Evolutionary conservation across 2,797 vertebrate genomes (phyloP).

Genomic region (Parotocinclus haroldoi): DNA sequence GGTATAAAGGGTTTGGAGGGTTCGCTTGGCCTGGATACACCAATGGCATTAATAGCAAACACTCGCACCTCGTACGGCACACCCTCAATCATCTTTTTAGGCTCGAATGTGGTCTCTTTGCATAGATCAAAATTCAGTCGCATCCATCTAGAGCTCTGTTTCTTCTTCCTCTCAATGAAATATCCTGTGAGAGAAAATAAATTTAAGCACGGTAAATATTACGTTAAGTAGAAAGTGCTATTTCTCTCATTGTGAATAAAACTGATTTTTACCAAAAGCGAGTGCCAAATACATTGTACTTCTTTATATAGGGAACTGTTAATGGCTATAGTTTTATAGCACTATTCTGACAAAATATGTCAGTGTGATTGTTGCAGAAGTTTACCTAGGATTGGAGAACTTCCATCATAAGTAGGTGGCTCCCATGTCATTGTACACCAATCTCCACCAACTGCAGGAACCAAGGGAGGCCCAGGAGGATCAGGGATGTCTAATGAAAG

Average conservation of each 20-base stretch:
- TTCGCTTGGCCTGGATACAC: constrained; percentile 91
- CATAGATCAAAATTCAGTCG: constrained; percentile 94
- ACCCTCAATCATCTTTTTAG: constrained; percentile 99
- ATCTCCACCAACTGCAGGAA: constrained; percentile 88
- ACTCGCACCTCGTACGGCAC: constrained; percentile 95
- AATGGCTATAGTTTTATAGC: too few species aligned
- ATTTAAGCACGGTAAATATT: too few species aligned
- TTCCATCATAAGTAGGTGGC: constrained; percentile 87
- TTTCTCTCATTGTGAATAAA: too few species aligned
- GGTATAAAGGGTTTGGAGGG: constrained; percentile 94
- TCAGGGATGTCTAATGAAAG: constrained; percentile 85
- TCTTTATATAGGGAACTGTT: too few species aligned
- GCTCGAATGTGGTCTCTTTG: constrained; percentile 92
- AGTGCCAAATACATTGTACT: too few species aligned
- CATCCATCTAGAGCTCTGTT: constrained; percentile 99
- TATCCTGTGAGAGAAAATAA: constrained; percentile 76
- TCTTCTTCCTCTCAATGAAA: constrained; percentile 97
- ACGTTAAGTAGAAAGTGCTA: too few species aligned
- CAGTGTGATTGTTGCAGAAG: not conserved
- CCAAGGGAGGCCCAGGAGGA: constrained; percentile 84
- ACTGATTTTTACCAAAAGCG: too few species aligned
- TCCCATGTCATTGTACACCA: constrained; percentile 97
- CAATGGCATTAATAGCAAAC: constrained; percentile 93
- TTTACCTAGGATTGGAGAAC: constrained; percentile 88
- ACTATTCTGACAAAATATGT: too few species aligned